Evolutionary conservation across 2,888 invertebrate species (phyloP).

Genomic region (Synergus umbraculus): DNA sequence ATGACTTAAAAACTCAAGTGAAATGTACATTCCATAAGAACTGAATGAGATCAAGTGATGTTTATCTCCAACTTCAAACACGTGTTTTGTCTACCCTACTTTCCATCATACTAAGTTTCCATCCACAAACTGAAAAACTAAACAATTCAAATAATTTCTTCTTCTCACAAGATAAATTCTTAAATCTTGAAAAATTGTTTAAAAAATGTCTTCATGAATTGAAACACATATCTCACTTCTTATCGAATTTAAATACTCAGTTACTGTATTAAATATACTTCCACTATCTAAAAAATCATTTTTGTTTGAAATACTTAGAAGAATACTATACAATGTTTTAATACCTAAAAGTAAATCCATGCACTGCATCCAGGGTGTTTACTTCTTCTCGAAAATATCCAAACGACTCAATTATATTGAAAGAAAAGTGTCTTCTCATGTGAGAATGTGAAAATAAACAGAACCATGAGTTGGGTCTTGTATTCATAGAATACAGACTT

Average conservation of each 20-base stretch:
- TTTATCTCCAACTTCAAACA: background rate
- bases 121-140: background rate
- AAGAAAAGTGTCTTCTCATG: background rate
- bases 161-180: background rate
- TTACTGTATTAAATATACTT: background rate
- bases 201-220: background rate
- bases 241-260: no score
- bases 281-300: background rate
- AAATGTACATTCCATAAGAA: background rate
- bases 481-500: background rate
- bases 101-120: background rate
- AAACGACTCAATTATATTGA: background rate
- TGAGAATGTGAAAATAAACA: background rate
- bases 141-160: background rate
- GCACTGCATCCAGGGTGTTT: constrained; percentile 21
- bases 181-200: background rate
- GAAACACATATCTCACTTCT: background rate
- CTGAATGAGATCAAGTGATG: background rate
- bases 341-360: constrained; percentile 17
- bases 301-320: background rate
- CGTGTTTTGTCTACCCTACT: background rate
- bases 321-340: background rate
- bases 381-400: background rate
- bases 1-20: background rate
- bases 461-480: background rate